Evolutionary conservation across 2,113 vertebrate genomes (phyloP), one percentile per base, ranked within the genome.

Genomic region (Orthochromis indermauri): DNA sequence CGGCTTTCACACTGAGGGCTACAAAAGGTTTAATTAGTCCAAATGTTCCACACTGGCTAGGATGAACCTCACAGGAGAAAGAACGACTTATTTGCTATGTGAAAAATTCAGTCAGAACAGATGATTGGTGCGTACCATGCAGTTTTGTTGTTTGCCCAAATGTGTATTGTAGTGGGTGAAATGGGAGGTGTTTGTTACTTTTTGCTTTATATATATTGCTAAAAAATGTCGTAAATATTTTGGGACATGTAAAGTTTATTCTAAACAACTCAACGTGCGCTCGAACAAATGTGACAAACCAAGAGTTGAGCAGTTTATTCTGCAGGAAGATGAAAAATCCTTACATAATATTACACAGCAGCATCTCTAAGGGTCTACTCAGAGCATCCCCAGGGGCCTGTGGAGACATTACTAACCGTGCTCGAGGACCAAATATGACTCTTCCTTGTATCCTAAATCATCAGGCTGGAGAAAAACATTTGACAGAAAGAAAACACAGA

Each of bases 401-500:
- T 53, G 55, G 89, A 88, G 83, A 80, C 73, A 79, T 55, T 16
- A 63, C 81, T 49, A 51, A 85, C 82, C 40, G 63, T 17, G 86
- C 68, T 82, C 68, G 28, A 87, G 84, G 85, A 88, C 51, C 45
- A 54, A 28, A 40, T 42, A 86, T 88, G 85, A 80, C 84, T 85
- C 80, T 73, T 53, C 83, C 57, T 90, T 73, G 63, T 87, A 91
- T 89, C 82, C 80, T 53, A 88, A 89, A 89, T 87, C 80, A 68
- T 88, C 80, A 47, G 83, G 79, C 83, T 86, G 91, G 78, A 93
- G 89, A 83, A 80, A 91, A 93, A 91, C 51, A 93, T 89, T 81
- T 89, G 90, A 93, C 87, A 95, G 85, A 90, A 91, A 91, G 86
- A 93, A 93, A 93, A 91, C 91, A 93, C 79, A 91, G 86, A 93